phyloP scores from a whole-genome alignment of 2,797 vertebrate species.

The Eidolon dupreanum region DNA sequence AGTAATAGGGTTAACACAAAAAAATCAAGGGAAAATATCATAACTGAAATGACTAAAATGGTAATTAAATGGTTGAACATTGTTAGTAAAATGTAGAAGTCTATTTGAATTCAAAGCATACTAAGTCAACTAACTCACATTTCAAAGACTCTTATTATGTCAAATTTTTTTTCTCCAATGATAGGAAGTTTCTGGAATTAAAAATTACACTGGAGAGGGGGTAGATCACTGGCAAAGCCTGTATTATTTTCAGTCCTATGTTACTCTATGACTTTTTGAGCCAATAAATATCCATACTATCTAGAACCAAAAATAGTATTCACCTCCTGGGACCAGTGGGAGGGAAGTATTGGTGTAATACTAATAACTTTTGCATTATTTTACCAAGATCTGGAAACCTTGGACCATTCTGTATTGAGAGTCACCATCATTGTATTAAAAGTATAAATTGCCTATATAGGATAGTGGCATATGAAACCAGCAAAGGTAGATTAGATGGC shows the following conservation, averaged over 20 bases:
- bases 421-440: conserved; percentile 21
- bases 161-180: background rate
- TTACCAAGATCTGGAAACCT: conserved; percentile 42
- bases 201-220: background rate
- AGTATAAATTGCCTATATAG: background rate
- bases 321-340: background rate
- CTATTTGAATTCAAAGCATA: background rate
- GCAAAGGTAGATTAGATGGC: background rate
- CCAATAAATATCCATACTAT: conserved; percentile 45
- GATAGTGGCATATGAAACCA: background rate
- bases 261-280: conserved; percentile 8
- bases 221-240: background rate
- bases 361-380: background rate
- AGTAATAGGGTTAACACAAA: background rate
- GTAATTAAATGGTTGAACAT: background rate
- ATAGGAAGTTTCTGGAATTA: background rate
- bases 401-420: background rate
- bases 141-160: conserved; percentile 8
- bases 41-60: background rate
- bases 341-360: background rate
- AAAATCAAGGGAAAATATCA: background rate
- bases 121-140: background rate
- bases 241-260: conserved; percentile 49
- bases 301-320: background rate
- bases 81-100: background rate